phyloP scores from a whole-genome alignment of 2,888 invertebrate genomes.

The Drosophila niveifrons region DNA sequence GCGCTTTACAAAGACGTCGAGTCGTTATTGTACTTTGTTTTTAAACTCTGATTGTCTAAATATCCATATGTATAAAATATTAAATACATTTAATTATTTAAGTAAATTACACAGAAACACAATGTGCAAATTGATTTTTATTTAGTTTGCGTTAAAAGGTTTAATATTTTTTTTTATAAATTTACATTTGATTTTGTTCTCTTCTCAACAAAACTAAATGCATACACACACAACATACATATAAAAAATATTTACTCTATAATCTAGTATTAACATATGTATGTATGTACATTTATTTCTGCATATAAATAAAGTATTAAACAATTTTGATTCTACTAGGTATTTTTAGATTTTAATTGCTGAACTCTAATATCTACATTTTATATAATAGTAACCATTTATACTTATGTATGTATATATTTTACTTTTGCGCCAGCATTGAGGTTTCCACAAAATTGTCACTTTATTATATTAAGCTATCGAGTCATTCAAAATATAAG shows the following conservation, averaged over 20 bases:
- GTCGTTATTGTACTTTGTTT: slow-evolving; percentile 11
- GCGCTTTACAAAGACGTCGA: neutral
- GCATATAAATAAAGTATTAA: too few relatives aligned
- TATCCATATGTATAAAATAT: neutral
- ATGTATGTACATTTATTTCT: neutral
- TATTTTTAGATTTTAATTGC: neutral
- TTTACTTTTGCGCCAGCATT: slow-evolving; percentile 4
- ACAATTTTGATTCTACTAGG: too few relatives aligned
- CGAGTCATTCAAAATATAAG: slow-evolving; percentile 8
- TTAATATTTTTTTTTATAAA: neutral
- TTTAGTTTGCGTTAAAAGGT: neutral
- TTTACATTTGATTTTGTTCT: neutral
- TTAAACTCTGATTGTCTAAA: slow-evolving; percentile 4
- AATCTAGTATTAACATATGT: slow-evolving; percentile 3
- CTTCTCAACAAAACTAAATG: neutral
- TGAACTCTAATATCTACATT: neutral
- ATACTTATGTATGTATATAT: neutral
- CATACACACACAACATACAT: neutral
- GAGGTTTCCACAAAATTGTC: slow-evolving; percentile 27
- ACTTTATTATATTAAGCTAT: slow-evolving; percentile 14
- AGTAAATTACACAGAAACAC: neutral
- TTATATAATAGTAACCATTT: slow-evolving; percentile 4
- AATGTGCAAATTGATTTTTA: neutral
- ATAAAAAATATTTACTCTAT: too few relatives aligned
- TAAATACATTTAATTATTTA: neutral